Base-by-base conservation (phyloP, 2,888 invertebrate species). In the Aricia artaxerxes region DNA sequence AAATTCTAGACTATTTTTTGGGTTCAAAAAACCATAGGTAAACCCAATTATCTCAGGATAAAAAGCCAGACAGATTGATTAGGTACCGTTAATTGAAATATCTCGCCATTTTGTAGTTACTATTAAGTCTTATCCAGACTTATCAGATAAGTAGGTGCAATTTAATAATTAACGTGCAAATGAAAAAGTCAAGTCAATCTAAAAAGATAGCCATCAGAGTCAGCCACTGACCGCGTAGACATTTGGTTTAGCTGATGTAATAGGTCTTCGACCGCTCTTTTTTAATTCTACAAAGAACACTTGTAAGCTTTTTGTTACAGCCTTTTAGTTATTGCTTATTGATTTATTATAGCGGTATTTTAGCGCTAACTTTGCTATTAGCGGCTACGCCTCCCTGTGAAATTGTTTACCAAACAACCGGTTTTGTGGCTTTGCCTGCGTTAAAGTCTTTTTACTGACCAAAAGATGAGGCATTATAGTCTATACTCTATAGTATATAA, bases 191-290 rank as follows among this genome's bases (percentile, higher is more conserved):
- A 7, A 76, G 31, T 75, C 49, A 53, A 24, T 31, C 44, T 75
- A 75, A 53, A 75, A 75, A 53, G 75, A 75, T 75, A 75, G 75
- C 49, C 31, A 75, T 75, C 79, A 78, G 77, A 80, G 77, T 60
- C 53, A 81, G 81, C 53, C 79, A 77, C 78, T 80, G 80, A 82
- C 80, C 79, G 81, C 80, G 80, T 81, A 64, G 31, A 80, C 73
- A 80, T 80, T 79, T 64, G 77, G 81, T 91, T 91, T 91, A 90
- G 86, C 86, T 92, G 90, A 91, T 89, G 90, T 90, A 90, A 91
- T 85, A 81, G 88, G 84, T 87, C 87, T 81, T 81, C 82, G 88
- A 81, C 85, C 88, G 84, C 84, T 86, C 86, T 87, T 82, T 84
- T 84, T 83, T 80, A 81, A 82, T 82, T 78, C 85, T 84, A 84